These are phyloP conservation scores for Morelia viridis DNA, from an alignment of 2,797 vertebrate species.

Conservation along the genomic window DNA sequence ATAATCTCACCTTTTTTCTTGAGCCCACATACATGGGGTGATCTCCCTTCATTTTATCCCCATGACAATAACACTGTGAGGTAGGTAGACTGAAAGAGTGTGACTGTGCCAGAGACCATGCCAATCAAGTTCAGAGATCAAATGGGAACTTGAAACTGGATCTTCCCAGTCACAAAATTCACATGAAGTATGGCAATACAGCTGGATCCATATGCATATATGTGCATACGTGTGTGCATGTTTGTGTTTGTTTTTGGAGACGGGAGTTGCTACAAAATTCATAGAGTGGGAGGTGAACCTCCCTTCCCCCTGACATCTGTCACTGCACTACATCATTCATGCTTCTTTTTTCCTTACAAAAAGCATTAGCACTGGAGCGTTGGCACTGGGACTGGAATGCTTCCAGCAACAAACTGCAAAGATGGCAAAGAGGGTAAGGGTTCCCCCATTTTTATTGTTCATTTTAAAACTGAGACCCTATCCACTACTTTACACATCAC, in stretches of 20 bases:
- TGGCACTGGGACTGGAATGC: not conserved
- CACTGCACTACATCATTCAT: not conserved
- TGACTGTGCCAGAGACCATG: not conserved
- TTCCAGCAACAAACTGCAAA: not conserved
- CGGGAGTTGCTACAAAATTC: not conserved
- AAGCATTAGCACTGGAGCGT: not conserved
- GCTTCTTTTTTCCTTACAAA: not conserved
- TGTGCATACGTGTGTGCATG: not conserved
- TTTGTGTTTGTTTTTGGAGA: not conserved
- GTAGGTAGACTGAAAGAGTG: not conserved
- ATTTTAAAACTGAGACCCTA: not conserved
- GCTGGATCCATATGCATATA: not conserved
- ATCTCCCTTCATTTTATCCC: not conserved
- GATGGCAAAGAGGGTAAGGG: not conserved
- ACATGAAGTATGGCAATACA: not conserved
- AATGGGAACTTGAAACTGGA: not conserved
- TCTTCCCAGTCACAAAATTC: not conserved
- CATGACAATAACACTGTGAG: not conserved
- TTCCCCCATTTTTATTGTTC: not conserved
- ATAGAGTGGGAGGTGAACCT: not conserved
- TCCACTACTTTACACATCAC: not conserved
- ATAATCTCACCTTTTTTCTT: not conserved
- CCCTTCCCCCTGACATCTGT: not conserved
- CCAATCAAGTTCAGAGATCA: not conserved
- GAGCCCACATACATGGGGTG: not conserved